A percentile compares a stretch with the other conserved stretches of the same genome.
Conservation (phyloP, 2,113 vertebrate species). For the Nerophis ophidion region DNA sequence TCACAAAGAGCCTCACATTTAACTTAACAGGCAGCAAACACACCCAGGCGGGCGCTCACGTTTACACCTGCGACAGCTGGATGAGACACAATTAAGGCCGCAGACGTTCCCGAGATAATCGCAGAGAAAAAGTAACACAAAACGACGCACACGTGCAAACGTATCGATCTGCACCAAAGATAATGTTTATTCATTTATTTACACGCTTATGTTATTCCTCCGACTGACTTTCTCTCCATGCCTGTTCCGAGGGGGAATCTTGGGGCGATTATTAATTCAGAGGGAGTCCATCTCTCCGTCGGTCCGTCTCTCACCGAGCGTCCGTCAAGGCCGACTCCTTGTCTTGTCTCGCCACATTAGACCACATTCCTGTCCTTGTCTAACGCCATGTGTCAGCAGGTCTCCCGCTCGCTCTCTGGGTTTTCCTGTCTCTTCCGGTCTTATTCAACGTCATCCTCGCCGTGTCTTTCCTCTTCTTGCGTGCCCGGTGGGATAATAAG, state of each 20-base stretch:
- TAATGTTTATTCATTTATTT: slow-evolving; percentile 60
- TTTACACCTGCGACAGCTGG: slow-evolving; percentile 14
- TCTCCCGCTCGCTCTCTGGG: slow-evolving; percentile 20
- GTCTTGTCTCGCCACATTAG: slow-evolving; percentile 41
- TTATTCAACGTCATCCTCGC: slow-evolving; percentile 6
- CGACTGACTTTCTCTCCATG: slow-evolving; percentile 51
- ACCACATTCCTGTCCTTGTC: slow-evolving; percentile 27
- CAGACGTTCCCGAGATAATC: slow-evolving; percentile 24
- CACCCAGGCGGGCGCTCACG: neutral
- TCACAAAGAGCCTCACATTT: neutral
- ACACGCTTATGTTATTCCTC: slow-evolving; percentile 63
- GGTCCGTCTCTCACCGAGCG: slow-evolving; percentile 48
- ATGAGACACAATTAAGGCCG: slow-evolving; percentile 24
- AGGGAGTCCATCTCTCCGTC: slow-evolving; percentile 54
- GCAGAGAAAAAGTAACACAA: slow-evolving; percentile 6
- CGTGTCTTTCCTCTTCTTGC: neutral
- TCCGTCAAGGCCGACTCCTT: slow-evolving; percentile 37
- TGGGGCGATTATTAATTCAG: slow-evolving; percentile 68
- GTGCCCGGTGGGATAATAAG: slow-evolving; percentile 2
- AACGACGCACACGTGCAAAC: slow-evolving; percentile 13
- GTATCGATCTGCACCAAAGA: slow-evolving; percentile 43
- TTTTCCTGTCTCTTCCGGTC: slow-evolving; percentile 21
- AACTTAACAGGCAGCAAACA: neutral
- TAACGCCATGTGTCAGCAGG: slow-evolving; percentile 23
- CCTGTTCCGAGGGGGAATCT: slow-evolving; percentile 54